Conservation (phyloP, 2,113 vertebrate genomes). For the Salminus brasiliensis region DNA sequence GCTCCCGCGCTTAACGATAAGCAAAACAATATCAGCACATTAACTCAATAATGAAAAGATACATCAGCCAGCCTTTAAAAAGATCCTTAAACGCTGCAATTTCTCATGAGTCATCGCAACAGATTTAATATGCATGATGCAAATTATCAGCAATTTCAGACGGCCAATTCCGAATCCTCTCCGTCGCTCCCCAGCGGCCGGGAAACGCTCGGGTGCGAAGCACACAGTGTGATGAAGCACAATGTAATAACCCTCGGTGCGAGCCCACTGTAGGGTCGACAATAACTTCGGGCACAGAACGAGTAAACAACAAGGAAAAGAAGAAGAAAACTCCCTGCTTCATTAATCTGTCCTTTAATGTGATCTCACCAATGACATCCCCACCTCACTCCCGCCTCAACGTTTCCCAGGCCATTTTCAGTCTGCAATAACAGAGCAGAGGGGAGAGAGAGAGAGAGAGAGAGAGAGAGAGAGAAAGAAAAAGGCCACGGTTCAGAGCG, state of each 20-base stretch:
- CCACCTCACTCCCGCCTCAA: not conserved
- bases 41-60: not conserved
- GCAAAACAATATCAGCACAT: not conserved
- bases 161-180: constrained; percentile 1
- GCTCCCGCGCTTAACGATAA: constrained; percentile 1
- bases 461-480: too few relatives aligned
- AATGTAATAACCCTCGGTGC: not conserved
- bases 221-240: not conserved
- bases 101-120: not conserved
- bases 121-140: not conserved
- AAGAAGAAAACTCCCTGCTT: not conserved
- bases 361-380: not conserved
- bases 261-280: not conserved
- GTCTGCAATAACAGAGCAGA: not conserved
- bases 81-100: not conserved
- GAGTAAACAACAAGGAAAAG: constrained; percentile 18
- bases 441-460: too few relatives aligned
- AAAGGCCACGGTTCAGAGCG: not conserved
- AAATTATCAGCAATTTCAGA: not conserved
- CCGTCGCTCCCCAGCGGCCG: not conserved
- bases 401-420: not conserved
- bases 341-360: constrained; percentile 25
- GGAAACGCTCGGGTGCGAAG: not conserved
- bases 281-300: not conserved
- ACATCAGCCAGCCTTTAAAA: not conserved